Percentiles rank a stretch among this genome's conserved stretches.
Conservation (phyloP, 2,113 vertebrate genomes). For the Acanthisitta chloris region DNA sequence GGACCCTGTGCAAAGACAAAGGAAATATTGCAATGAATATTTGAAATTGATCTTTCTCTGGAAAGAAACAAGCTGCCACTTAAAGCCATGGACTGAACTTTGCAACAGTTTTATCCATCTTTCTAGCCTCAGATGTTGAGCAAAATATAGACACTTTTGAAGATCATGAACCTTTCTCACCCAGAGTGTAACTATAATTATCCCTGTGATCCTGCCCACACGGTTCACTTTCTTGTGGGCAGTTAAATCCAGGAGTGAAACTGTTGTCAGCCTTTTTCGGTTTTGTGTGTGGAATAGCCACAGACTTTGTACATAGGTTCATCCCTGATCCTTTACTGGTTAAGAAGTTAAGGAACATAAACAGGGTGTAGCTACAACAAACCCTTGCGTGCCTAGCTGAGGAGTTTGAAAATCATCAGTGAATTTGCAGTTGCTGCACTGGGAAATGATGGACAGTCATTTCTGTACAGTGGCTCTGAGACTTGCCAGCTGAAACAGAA, state of each 20-base stretch:
- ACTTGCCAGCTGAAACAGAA: not conserved
- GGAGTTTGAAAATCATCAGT: not conserved
- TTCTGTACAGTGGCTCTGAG: not conserved
- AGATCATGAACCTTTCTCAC: not conserved
- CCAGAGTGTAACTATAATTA: not conserved
- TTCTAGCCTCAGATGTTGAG: not conserved
- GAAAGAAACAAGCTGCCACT: not conserved
- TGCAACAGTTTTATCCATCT: not conserved
- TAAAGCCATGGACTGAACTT: not conserved
- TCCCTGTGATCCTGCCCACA: not conserved
- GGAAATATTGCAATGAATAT: not conserved
- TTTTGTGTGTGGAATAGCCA: not conserved
- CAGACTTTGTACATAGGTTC: not conserved
- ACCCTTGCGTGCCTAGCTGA: not conserved
- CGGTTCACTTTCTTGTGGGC: not conserved
- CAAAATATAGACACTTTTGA: not conserved
- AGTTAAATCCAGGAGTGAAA: not conserved
- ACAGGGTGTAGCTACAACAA: not conserved
- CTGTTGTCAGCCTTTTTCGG: not conserved
- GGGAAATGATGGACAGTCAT: not conserved
- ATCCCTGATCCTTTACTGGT: not conserved
- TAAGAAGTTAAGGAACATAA: not conserved
- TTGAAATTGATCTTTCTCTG: not conserved
- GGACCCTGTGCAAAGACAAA: constrained; percentile 78
- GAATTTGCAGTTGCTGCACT: not conserved